Percentiles rank a stretch among this genome's conserved stretches.
Conservation (phyloP, 2,113 vertebrate species). For the Shinisaurus crocodilurus region DNA sequence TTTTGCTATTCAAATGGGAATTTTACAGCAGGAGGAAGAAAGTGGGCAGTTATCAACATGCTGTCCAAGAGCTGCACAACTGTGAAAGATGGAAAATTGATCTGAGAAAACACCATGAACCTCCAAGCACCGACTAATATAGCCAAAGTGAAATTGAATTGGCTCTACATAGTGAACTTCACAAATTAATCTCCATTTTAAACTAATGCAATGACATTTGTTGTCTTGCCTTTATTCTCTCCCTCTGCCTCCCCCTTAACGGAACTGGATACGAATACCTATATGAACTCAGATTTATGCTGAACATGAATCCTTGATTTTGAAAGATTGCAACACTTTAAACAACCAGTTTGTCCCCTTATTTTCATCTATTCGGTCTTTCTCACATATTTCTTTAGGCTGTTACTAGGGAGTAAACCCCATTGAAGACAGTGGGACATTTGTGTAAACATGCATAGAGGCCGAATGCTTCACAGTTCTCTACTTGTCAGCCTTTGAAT, state of each 20-base stretch:
- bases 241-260: background rate
- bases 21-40: constrained; percentile 24
- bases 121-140: constrained; percentile 11
- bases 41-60: background rate
- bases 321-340: background rate
- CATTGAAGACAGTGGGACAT: background rate
- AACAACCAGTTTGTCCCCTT: background rate
- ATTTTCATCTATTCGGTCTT: background rate
- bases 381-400: background rate
- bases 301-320: background rate
- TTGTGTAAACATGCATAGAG: background rate
- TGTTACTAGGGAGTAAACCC: background rate
- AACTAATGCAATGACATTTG: constrained; percentile 27
- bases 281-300: background rate
- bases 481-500: background rate
- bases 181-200: constrained; percentile 32
- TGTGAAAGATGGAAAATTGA: constrained; percentile 40
- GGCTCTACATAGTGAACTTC: constrained; percentile 15
- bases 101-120: constrained; percentile 27
- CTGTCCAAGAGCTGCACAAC: background rate
- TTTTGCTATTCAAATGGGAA: constrained; percentile 31
- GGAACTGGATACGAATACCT: background rate
- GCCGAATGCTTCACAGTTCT: background rate
- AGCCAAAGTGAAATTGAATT: constrained; percentile 30
- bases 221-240: constrained; percentile 4